Evolutionary conservation across 2,888 invertebrate genomes (phyloP).

Genomic region (Noctua janthe): DNA sequence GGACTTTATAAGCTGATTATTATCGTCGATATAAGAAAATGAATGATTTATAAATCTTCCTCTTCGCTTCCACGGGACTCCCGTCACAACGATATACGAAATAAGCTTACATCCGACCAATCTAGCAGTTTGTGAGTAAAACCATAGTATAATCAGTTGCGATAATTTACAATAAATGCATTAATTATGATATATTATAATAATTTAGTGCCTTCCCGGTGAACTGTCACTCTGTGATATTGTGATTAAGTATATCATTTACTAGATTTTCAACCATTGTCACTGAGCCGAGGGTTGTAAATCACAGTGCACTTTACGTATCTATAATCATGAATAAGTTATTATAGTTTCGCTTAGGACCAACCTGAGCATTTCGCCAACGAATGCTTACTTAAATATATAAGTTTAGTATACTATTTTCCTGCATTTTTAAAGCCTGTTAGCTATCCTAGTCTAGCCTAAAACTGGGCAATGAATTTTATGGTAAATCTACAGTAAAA

Average conservation of each 20-base stretch:
- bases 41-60: not conserved
- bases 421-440: constrained; percentile 21
- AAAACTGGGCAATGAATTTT: constrained; percentile 4
- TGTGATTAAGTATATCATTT: constrained; percentile 7
- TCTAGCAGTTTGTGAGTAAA: constrained; percentile 53
- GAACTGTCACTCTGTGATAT: constrained; percentile 64
- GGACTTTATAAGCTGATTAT: not conserved
- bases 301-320: not conserved
- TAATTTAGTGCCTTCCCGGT: constrained; percentile 74
- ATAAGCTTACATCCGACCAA: constrained; percentile 49
- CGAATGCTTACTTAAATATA: constrained; percentile 13
- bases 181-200: constrained; percentile 76
- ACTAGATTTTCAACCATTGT: not conserved
- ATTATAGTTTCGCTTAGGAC: constrained; percentile 15
- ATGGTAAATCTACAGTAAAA: constrained; percentile 39
- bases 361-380: not conserved
- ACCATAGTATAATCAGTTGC: constrained; percentile 76
- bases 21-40: not conserved
- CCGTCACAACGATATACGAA: constrained; percentile 31
- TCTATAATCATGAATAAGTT: not conserved
- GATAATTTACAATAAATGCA: constrained; percentile 83
- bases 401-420: constrained; percentile 30
- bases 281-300: not conserved
- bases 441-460: constrained; percentile 26
- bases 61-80: constrained; percentile 32